Conservation (phyloP, 2,113 vertebrate genomes). For the Charina bottae region DNA sequence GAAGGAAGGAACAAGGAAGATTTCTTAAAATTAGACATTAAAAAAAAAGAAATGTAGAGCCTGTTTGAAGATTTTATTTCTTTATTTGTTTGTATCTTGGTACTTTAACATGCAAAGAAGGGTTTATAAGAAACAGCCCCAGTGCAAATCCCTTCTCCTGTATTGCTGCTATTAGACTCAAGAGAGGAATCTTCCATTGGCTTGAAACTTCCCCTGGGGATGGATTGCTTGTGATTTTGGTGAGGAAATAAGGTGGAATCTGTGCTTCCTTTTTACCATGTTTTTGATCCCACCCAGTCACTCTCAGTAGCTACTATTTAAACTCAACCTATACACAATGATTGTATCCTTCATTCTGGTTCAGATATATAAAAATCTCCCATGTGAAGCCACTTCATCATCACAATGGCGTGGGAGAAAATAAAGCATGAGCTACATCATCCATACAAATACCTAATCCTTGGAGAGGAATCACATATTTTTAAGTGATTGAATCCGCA, state of each 20-base stretch:
- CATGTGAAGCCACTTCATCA: neutral
- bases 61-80: conserved; percentile 9
- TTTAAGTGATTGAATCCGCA: conserved; percentile 1
- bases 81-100: neutral
- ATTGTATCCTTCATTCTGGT: too few species aligned
- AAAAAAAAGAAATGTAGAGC: conserved; percentile 9
- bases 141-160: neutral
- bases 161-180: neutral
- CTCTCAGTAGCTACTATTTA: neutral
- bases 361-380: neutral
- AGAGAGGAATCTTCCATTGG: neutral
- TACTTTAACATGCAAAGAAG: neutral
- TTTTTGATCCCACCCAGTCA: neutral
- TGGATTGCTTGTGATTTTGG: neutral
- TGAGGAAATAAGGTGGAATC: neutral
- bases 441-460: neutral
- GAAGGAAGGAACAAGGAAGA: neutral
- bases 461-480: neutral
- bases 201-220: neutral
- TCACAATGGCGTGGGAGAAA: neutral
- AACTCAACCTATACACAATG: neutral
- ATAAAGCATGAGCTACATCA: neutral
- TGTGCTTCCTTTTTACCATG: neutral
- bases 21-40: neutral
- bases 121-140: neutral